phyloP scores from a whole-genome alignment of 2,888 invertebrate genomes.

The Hydriomena furcata region DNA sequence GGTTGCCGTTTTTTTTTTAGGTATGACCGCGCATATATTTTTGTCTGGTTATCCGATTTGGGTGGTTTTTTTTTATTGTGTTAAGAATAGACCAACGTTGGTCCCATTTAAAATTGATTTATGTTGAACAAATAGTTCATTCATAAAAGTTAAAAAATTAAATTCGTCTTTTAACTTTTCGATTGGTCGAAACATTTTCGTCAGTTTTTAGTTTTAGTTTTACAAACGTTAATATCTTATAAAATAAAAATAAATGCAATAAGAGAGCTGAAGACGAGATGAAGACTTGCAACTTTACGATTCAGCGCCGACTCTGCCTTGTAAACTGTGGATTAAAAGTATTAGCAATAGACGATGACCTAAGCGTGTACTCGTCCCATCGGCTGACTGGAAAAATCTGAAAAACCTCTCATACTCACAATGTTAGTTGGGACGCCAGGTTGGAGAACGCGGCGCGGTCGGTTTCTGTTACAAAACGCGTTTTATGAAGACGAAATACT shows the following conservation, averaged over 20 bases:
- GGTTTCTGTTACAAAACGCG: constrained; percentile 24
- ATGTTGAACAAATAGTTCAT: no score
- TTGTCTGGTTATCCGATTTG: no score
- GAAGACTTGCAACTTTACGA: neutral
- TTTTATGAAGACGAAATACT: constrained; percentile 5
- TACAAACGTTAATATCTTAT: no score
- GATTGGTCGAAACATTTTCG: no score
- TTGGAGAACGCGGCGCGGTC: constrained; percentile 25
- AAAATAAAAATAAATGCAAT: neutral
- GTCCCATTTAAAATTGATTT: no score
- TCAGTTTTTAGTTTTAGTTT: no score
- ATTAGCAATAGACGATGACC: constrained; percentile 21
- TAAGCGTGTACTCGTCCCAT: constrained; percentile 4
- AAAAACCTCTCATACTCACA: constrained; percentile 20
- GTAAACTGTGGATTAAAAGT: constrained; percentile 14
- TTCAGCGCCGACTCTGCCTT: constrained; percentile 2
- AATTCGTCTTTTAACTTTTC: no score
- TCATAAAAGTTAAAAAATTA: no score
- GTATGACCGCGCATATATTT: no score
- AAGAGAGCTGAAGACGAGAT: neutral
- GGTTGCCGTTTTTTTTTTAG: no score
- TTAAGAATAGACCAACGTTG: no score
- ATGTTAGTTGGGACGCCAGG: constrained; percentile 21
- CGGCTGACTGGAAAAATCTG: constrained; percentile 3
- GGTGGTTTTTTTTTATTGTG: no score